Conservation (phyloP, 1,140 invertebrate genomes). For the Bombus turneri region DNA sequence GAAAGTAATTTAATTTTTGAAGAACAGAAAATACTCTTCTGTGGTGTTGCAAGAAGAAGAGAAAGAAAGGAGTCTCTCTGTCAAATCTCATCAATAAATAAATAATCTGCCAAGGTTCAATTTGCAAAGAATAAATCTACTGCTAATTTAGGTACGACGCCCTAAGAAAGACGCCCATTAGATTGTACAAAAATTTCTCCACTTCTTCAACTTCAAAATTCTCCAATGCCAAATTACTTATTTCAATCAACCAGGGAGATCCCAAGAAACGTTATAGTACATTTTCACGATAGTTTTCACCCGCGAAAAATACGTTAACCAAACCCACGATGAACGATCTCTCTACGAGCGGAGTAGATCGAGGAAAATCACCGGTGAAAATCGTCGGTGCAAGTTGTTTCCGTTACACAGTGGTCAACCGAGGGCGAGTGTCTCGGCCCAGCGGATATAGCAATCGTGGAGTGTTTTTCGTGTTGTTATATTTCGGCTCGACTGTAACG, state of each 20-base stretch:
- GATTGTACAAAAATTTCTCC: neutral
- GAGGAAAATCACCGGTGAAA: conserved; percentile 56
- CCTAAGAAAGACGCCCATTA: too few relatives aligned
- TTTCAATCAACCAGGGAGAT: neutral
- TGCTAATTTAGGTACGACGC: too few relatives aligned
- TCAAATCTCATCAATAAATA: neutral
- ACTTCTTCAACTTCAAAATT: neutral
- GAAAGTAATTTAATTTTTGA: neutral
- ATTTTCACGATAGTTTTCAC: neutral
- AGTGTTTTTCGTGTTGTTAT: conserved; percentile 77
- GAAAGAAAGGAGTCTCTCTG: neutral
- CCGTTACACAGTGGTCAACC: conserved; percentile 67
- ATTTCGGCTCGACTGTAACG: conserved; percentile 66
- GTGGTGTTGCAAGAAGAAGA: neutral
- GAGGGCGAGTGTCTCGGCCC: conserved; percentile 60
- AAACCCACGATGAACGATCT: conserved; percentile 1
- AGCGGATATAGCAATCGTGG: conserved; percentile 70
- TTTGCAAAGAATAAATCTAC: too few relatives aligned
- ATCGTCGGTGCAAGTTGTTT: conserved; percentile 69
- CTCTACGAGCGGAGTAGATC: conserved; percentile 10
- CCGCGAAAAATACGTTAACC: neutral
- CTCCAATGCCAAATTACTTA: neutral
- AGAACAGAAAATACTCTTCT: neutral
- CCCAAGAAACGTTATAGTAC: neutral
- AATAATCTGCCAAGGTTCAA: too few relatives aligned